Evolutionary conservation across 2,113 vertebrate species (phyloP).

Genomic region (Dipodomys merriami): DNA sequence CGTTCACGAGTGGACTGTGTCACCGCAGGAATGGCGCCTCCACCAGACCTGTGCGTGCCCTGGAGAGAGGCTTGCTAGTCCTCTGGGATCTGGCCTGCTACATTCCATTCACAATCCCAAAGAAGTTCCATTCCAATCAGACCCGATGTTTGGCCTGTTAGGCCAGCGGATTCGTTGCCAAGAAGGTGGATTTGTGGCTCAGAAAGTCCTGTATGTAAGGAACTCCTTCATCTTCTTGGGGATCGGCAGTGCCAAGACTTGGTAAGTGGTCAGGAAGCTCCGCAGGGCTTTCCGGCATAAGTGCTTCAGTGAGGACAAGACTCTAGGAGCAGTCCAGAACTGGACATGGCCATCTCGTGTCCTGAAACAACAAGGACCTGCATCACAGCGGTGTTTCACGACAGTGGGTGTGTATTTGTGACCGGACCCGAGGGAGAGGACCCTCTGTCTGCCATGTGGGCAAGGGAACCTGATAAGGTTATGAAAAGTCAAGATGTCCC

Average conservation of each 20-base stretch:
- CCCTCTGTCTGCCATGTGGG: not conserved
- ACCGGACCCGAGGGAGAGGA: not conserved
- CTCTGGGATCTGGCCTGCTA: constrained; percentile 63
- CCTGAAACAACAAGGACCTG: constrained; percentile 81
- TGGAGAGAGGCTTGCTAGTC: not conserved
- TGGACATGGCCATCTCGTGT: constrained; percentile 95
- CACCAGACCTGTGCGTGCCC: not conserved
- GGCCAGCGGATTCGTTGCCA: not conserved
- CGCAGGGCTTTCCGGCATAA: constrained; percentile 93
- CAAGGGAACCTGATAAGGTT: not conserved
- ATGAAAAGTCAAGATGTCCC: not conserved
- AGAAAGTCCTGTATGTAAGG: constrained; percentile 95
- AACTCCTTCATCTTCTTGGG: constrained; percentile 96
- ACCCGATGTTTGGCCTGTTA: constrained; percentile 9
- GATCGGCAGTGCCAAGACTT: constrained; percentile 94
- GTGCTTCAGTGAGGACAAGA: constrained; percentile 93
- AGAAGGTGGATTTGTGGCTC: constrained; percentile 4
- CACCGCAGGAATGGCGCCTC: not conserved
- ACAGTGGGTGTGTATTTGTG: not conserved
- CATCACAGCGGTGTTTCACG: not conserved
- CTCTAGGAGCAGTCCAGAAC: constrained; percentile 92
- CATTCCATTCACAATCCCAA: constrained; percentile 59
- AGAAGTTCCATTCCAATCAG: not conserved
- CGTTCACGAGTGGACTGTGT: not conserved
- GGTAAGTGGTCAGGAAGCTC: constrained; percentile 93